phyloP scores from a whole-genome alignment of 2,113 vertebrate genomes.

The Eonycteris spelaea region DNA sequence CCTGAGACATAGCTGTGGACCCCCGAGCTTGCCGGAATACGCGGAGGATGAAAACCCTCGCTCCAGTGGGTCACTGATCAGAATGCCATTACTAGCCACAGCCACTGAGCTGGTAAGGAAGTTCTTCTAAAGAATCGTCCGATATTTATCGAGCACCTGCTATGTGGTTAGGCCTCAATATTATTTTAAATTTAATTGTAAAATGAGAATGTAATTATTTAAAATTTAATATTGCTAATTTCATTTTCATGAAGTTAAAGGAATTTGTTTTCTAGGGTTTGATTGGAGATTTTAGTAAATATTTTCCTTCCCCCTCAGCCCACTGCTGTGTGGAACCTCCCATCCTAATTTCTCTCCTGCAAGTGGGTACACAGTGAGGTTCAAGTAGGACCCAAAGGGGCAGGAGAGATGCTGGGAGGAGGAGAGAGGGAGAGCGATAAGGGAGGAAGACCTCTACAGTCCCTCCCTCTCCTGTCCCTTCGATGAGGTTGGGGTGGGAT shows the following conservation, averaged over 20 bases:
- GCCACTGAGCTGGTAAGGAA: neutral
- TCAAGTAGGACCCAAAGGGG: neutral
- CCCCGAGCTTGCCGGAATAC: neutral
- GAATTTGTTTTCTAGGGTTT: neutral
- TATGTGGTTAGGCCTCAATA: neutral
- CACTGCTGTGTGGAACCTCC: neutral
- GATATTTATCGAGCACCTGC: neutral
- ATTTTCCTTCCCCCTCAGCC: neutral
- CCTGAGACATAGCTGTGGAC: neutral
- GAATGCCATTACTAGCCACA: neutral
- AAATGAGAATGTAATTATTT: neutral
- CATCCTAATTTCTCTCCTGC: neutral
- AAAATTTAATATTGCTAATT: neutral
- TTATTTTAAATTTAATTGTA: neutral
- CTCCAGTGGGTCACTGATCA: neutral
- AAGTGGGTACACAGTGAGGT: neutral
- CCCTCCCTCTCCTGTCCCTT: neutral
- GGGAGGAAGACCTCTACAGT: rapidly evolving
- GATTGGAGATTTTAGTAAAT: neutral
- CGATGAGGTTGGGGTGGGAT: neutral
- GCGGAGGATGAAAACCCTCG: neutral
- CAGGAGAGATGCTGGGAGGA: neutral
- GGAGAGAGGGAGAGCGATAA: neutral
- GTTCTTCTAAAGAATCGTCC: neutral
- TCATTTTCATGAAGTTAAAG: neutral